Evolutionary conservation across 2,888 invertebrate species (phyloP).

Genomic region (Listrodromus nycthemerus): DNA sequence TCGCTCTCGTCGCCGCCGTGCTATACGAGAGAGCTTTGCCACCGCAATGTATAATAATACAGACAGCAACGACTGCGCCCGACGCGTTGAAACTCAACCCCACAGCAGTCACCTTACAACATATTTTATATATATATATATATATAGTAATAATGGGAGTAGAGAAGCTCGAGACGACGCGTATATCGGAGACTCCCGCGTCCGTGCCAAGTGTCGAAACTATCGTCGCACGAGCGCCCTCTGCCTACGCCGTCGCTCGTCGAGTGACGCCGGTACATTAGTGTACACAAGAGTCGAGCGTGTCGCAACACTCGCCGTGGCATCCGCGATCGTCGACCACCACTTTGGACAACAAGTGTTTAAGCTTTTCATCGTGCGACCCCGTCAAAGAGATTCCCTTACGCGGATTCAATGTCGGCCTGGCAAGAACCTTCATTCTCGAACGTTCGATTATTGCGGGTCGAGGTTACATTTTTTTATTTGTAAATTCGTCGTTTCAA

Average conservation of each 20-base stretch:
- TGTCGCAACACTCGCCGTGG: neutral
- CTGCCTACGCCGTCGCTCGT: neutral
- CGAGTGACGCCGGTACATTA: neutral
- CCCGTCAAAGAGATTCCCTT: slow-evolving; percentile 54
- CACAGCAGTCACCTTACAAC: neutral
- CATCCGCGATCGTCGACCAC: slow-evolving; percentile 28
- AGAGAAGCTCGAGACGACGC: neutral
- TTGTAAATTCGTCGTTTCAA: too few species aligned
- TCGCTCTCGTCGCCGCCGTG: too few species aligned
- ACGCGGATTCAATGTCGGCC: too few species aligned
- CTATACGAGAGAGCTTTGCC: neutral
- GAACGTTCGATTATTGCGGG: too few species aligned
- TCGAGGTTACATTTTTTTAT: too few species aligned
- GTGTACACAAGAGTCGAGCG: neutral
- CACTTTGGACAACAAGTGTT: slow-evolving; percentile 71
- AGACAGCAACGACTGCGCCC: slow-evolving; percentile 13
- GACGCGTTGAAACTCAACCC: neutral
- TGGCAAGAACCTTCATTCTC: too few species aligned
- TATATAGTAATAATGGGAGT: neutral
- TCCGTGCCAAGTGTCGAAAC: slow-evolving; percentile 56
- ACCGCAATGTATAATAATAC: too few species aligned
- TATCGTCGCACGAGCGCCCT: slow-evolving; percentile 36
- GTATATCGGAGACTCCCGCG: slow-evolving; percentile 41
- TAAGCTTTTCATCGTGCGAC: slow-evolving; percentile 69
- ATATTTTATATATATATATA: neutral